phyloP scores from a whole-genome alignment of 2,888 invertebrate species.

The Aethes cnicana region DNA sequence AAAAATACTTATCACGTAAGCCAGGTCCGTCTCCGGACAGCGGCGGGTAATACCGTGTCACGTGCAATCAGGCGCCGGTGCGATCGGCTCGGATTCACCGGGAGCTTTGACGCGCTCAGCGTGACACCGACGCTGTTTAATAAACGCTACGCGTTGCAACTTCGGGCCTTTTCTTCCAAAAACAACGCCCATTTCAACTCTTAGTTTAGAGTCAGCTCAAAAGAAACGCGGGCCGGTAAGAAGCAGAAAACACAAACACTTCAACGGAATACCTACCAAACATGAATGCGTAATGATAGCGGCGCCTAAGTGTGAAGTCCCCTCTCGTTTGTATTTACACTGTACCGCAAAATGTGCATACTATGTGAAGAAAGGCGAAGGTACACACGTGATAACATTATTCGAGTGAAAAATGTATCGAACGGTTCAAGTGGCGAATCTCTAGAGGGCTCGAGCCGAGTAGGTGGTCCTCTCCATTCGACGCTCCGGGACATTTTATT shows the following conservation, averaged over 20 bases:
- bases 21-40: conserved; percentile 42
- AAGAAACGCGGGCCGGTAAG: too few species aligned
- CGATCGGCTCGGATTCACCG: conserved; percentile 47
- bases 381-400: conserved; percentile 68
- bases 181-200: too few species aligned
- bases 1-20: conserved; percentile 72
- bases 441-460: conserved; percentile 61
- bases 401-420: conserved; percentile 72
- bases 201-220: too few species aligned
- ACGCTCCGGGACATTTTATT: conserved; percentile 34
- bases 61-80: conserved; percentile 48
- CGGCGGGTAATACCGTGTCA: conserved; percentile 53
- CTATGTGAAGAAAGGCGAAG: conserved; percentile 41
- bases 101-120: background rate
- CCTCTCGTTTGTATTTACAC: conserved; percentile 39
- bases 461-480: conserved; percentile 57
- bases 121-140: conserved; percentile 1
- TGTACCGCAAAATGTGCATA: conserved; percentile 36
- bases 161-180: too few species aligned
- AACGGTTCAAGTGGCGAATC: conserved; percentile 63
- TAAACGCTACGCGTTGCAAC: conserved; percentile 5
- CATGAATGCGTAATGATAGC: conserved; percentile 18
- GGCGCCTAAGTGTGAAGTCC: conserved; percentile 4
- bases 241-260: conserved; percentile 2
- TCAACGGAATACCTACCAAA: background rate